Conservation (phyloP, 2,113 vertebrate species). For the Mesembrinibis cayennensis region DNA sequence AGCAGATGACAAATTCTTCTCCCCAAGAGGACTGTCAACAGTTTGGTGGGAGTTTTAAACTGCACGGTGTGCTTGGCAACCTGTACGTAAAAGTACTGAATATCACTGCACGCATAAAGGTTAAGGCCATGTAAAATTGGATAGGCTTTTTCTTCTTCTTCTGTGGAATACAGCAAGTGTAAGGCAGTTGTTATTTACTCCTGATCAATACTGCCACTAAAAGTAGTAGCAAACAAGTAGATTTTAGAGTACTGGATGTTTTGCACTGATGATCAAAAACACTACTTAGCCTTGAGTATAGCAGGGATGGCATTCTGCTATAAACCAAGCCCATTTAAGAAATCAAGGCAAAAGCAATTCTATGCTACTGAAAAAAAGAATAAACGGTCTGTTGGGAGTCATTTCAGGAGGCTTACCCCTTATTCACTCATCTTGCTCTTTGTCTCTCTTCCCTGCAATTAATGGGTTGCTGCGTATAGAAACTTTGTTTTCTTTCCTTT, state of each 20-base stretch:
- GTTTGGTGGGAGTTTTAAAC: background rate
- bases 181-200: background rate
- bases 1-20: background rate
- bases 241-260: background rate
- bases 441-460: background rate
- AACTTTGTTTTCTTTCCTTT: background rate
- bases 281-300: background rate
- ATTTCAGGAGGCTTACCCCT: background rate
- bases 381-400: background rate
- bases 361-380: background rate
- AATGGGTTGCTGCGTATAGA: background rate
- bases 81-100: accelerated
- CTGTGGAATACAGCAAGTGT: background rate
- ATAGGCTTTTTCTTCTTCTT: background rate
- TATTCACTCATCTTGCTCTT: background rate
- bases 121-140: background rate
- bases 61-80: accelerated
- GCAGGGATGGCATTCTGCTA: background rate
- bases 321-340: background rate
- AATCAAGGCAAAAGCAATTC: background rate
- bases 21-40: background rate
- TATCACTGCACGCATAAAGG: background rate
- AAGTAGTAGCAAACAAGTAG: background rate
- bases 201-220: background rate
- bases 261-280: background rate